Percentiles rank a stretch among this genome's conserved stretches.
phyloP scores from a whole-genome alignment of 1,140 invertebrate species.

The Drosophila nikananu region DNA sequence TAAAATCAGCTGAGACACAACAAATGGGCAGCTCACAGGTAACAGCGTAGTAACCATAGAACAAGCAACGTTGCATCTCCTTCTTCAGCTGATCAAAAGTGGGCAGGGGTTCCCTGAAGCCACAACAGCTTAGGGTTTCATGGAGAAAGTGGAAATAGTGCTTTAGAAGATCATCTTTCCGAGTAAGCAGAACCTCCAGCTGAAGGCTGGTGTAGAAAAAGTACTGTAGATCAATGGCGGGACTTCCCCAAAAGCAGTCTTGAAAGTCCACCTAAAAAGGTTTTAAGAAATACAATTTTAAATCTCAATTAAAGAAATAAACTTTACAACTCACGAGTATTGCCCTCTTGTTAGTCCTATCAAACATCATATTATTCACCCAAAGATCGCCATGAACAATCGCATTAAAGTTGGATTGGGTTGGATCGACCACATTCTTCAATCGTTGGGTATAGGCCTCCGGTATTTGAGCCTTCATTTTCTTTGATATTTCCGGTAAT shows the following conservation, averaged over 20 bases:
- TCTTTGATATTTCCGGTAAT: slow-evolving; percentile 70
- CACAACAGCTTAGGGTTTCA: slow-evolving; percentile 70
- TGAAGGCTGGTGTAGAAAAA: slow-evolving; percentile 73
- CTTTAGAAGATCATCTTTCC: slow-evolving; percentile 73
- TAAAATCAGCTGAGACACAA: slow-evolving; percentile 34
- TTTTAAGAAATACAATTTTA: background rate
- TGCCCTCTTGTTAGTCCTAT: slow-evolving; percentile 85
- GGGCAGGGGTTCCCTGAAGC: slow-evolving; percentile 71
- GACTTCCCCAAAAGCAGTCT: slow-evolving; percentile 59
- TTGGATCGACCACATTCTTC: slow-evolving; percentile 38
- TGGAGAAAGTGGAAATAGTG: slow-evolving; percentile 70
- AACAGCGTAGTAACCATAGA: slow-evolving; percentile 61
- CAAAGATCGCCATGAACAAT: slow-evolving; percentile 89
- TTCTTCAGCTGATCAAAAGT: slow-evolving; percentile 71
- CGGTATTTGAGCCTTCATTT: slow-evolving; percentile 76
- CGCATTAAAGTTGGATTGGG: slow-evolving; percentile 83
- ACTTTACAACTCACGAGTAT: slow-evolving; percentile 83
- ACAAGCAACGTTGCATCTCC: slow-evolving; percentile 69
- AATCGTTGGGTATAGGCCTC: slow-evolving; percentile 39
- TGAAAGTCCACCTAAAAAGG: slow-evolving; percentile 75
- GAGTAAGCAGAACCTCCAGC: slow-evolving; percentile 55
- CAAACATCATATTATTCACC: slow-evolving; percentile 89
- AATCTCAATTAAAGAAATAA: background rate
- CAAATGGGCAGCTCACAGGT: slow-evolving; percentile 70
- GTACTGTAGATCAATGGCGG: slow-evolving; percentile 70